A percentile compares a stretch with the other conserved stretches of the same genome.
Conservation (phyloP, 2,888 invertebrate genomes). For the Mactromeris polynyma region DNA sequence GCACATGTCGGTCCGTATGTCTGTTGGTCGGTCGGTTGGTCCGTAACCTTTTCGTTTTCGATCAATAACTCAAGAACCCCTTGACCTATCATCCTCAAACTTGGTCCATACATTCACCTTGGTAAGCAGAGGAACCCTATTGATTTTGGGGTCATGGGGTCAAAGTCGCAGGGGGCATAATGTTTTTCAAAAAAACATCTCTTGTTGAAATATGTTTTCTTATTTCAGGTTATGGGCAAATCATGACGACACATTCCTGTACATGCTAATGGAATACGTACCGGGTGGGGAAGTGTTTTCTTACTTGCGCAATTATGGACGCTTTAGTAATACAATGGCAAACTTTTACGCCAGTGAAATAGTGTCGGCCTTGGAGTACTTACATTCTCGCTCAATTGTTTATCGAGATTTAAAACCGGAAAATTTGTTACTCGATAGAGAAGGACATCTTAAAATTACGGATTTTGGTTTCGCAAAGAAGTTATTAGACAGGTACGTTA, state of each 20-base stretch:
- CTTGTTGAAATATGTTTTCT: too few relatives aligned
- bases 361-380: conserved; percentile 96
- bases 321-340: conserved; percentile 92
- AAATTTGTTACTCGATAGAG: conserved; percentile 95
- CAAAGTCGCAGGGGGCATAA: too few relatives aligned
- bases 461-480: conserved; percentile 99
- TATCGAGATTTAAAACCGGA: conserved; percentile 89
- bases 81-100: too few relatives aligned
- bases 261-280: conserved; percentile 99
- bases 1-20: too few relatives aligned
- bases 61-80: too few relatives aligned
- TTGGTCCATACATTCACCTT: too few relatives aligned
- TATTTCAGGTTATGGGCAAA: conserved; percentile 88
- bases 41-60: too few relatives aligned
- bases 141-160: too few relatives aligned
- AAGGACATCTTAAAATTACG: conserved; percentile 98
- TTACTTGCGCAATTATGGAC: conserved; percentile 96
- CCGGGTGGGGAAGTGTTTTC: conserved; percentile 98
- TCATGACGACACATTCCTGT: conserved; percentile 95
- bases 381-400: conserved; percentile 91
- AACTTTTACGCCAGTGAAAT: conserved; percentile 98
- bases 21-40: too few relatives aligned
- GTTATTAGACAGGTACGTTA: conserved; percentile 92
- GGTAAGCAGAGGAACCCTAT: too few relatives aligned
- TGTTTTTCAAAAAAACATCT: too few relatives aligned